Base-by-base conservation (phyloP, 1,140 invertebrate genomes). In the Drosophila truncata region DNA sequence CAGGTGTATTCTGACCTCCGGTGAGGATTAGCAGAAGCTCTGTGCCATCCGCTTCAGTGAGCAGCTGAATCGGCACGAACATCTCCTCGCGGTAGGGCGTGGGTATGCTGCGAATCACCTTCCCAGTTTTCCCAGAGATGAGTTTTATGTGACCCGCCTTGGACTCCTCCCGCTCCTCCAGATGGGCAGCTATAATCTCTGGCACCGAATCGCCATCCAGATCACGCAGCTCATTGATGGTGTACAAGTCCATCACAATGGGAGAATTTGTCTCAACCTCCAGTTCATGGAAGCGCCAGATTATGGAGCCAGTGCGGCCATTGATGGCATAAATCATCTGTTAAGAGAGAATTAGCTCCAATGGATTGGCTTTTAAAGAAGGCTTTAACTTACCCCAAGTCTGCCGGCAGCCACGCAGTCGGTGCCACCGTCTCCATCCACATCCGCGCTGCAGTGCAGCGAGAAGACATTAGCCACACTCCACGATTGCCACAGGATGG, bases 361-460 rank as follows among this genome's bases (percentile, higher is more conserved):
- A 3, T 16, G 20, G 14, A 8, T 20, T 23, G 18, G 8, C 11
- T 23, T 16, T 3, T 4, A 23, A 3, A 7, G 6, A 20, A 10
- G 14, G 4, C 41, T 65, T 6, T 10, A 14, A 35, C 93, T 94
- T 93, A 97, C 96, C 65, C 96, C 96, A 72, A 95, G 94, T 67
- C 95, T 93, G 23, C 97, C 97, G 13, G 95, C 95, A 44, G 95
- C 94, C 23, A 97, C 90, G 91, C 97, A 98, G 91, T 98, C 97
- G 25, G 94, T 94, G 29, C 95, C 92, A 13, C 94, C 94, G 93
- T 98, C 97, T 14, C 90, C 84, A 81, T 96, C 96, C 2, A 98
- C 81, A 93, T 98, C 97, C 14, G 94, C 93, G 39, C 94, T 94
- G 93, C 97, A 98, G 81, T 96, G 96, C 11, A 97, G 81, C 3